Base-by-base conservation (phyloP, 2,113 vertebrate species). In the Nanorana parkeri region DNA sequence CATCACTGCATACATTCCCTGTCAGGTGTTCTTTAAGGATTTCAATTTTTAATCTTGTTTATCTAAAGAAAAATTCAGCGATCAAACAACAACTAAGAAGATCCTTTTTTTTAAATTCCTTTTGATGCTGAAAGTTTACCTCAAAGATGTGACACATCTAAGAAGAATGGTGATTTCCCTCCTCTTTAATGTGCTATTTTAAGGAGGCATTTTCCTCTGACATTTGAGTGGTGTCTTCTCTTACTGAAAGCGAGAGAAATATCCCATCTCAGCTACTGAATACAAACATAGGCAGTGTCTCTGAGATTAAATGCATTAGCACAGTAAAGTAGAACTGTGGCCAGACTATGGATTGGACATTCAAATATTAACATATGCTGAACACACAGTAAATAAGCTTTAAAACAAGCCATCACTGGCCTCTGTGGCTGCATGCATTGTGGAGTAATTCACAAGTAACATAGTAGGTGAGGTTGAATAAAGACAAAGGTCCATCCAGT, bases 101-200 rank as follows among this genome's bases (percentile, higher is more conserved):
- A 3, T 52, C 26, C 23, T 54, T 36, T 78, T 54, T 36, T 5
- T 29, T 47, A 78, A 78, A 78, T 78, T 69, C 66, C 32, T 56
- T 80, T 80, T 80, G 78, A 80, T 80, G 66, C 23, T 23, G 21
- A 80, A 51, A 61, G 54, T 80, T 80, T 58, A 17, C 52, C 23
- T 41, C 32, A 61, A n/a, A 71, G 66, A 71, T 80, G 16, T 71
- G 66, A 69, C 66, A 80, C 15, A 3, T 11, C 23, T 4, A 41
- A 60, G 66, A 21, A 32, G 17, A 32, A 20, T n/a, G 26, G 54
- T 16, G 5, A 55, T 17, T 74, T 60, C 13, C 17, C 41, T 41
- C 20, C 29, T 75, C 72, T 75, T 61, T 75, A 41, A 75, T 75
- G 29, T 21, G 28, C 29, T 75, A n/a, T 75, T 56, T 56, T 23